These are phyloP conservation scores for Drosophila sproati DNA, from an alignment of 1,140 invertebrate genomes.

Conservation along the genomic window DNA sequence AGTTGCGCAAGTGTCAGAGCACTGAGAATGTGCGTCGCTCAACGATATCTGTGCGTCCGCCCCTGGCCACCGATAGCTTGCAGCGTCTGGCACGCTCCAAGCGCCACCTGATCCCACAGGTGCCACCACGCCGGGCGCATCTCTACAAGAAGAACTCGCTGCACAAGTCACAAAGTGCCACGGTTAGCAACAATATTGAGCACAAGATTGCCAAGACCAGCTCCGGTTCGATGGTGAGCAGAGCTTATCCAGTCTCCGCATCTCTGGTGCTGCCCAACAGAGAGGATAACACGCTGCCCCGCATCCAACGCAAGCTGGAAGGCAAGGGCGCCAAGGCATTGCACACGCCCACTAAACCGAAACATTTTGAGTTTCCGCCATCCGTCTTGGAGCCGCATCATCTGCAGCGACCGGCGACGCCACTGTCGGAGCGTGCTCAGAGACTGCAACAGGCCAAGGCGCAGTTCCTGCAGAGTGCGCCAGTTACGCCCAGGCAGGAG, in stretches of 20 bases:
- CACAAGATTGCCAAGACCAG: slow-evolving; percentile 78
- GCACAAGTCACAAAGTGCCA: slow-evolving; percentile 70
- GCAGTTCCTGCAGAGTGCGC: slow-evolving; percentile 86
- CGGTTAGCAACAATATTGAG: slow-evolving; percentile 68
- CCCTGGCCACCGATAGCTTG: slow-evolving; percentile 75
- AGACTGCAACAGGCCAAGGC: slow-evolving; percentile 88
- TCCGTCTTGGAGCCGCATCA: not conserved
- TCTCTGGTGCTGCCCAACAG: slow-evolving; percentile 58
- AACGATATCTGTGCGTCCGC: slow-evolving; percentile 40
- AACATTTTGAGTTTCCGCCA: slow-evolving; percentile 73
- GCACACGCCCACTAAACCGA: slow-evolving; percentile 70
- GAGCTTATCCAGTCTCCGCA: slow-evolving; percentile 1
- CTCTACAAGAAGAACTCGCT: slow-evolving; percentile 73
- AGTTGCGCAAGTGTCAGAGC: slow-evolving; percentile 59
- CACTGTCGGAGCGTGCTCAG: slow-evolving; percentile 85
- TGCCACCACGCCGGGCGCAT: slow-evolving; percentile 58
- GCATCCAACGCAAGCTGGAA: slow-evolving; percentile 70
- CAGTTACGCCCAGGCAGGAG: slow-evolving; percentile 61
- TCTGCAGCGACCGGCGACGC: slow-evolving; percentile 64
- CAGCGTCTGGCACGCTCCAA: slow-evolving; percentile 47
- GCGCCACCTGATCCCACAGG: slow-evolving; percentile 44
- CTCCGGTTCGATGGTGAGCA: slow-evolving; percentile 63
- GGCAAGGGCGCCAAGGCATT: slow-evolving; percentile 46
- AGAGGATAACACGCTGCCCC: slow-evolving; percentile 67
- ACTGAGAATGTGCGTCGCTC: slow-evolving; percentile 36